Base-by-base conservation (phyloP, 2,888 invertebrate species). In the Coenonympha glycerion region DNA sequence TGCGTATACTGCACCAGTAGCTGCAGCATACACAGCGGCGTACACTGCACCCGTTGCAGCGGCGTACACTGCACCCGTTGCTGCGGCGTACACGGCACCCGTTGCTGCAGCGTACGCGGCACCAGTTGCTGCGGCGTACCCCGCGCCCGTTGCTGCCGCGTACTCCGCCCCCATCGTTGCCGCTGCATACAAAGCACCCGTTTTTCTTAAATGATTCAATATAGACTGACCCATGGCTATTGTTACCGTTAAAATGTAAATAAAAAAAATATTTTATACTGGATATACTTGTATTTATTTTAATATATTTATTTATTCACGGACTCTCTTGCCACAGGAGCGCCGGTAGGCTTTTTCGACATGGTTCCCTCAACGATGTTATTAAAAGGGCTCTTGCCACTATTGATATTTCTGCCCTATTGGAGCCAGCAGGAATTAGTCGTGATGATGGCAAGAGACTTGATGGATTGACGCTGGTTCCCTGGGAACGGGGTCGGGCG, bases 11-110 rank as follows among this genome's bases (percentile, higher is more conserved):
- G 66, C 73, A 0, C 63, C 64, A 0, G 30, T 65, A 3, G 66
- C 79, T 6, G 64, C 71, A 0, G 64, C 72, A 22, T 67, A 66
- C 41, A 59, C 66, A 5, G 66, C 71, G 0, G 64, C 72, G 24
- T 67, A 66, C 41, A 59, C 66, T 4, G 66, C 73, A 2, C 61
- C 71, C 2, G 52, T 64, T 2, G 39, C 37, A 13, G 42, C 42
- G 0, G 63, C 66, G 0, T 63, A 63, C 49, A 47, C 56, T 2
- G 69, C 79, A 6, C 64, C 75, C 0, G 59, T 70, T 11, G 65
- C 71, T 3, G 71, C 67, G 3, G 70, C 71, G 3, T 73, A 70
- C 53, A 40, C 55, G 2, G 69, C 79, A 5, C 64, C 75, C 0
- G 58, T 45, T 21, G 22, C 65, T 11, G 66, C 73, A 21, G 56